Percentiles rank a stretch among this genome's conserved stretches.
Evolutionary conservation across 2,888 invertebrate genomes (phyloP).

Genomic region (Leptothorax acervorum): DNA sequence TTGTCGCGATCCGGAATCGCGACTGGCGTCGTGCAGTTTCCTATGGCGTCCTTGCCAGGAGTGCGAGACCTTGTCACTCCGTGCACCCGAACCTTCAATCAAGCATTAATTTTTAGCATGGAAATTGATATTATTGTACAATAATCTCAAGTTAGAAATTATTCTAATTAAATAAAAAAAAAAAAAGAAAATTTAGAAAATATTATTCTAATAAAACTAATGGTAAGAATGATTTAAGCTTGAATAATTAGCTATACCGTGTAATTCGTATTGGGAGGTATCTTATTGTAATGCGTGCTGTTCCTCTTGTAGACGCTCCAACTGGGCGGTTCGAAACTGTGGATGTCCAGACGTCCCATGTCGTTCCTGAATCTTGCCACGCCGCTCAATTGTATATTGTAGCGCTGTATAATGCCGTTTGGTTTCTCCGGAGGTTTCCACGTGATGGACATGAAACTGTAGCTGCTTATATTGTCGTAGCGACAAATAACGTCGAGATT

Average conservation of each 20-base stretch:
- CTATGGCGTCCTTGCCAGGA: constrained; percentile 89
- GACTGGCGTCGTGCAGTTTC: constrained; percentile 90
- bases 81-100: constrained; percentile 86
- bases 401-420: constrained; percentile 93
- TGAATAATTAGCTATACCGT: constrained; percentile 86
- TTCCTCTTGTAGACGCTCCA: constrained; percentile 86
- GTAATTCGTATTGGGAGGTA: constrained; percentile 94
- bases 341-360: constrained; percentile 85
- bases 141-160: not conserved
- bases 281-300: constrained; percentile 88
- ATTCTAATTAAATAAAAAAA: constrained; percentile 3
- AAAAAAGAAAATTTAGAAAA: not conserved
- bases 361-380: constrained; percentile 86
- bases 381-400: constrained; percentile 89
- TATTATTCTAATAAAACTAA: not conserved
- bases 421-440: constrained; percentile 92
- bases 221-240: not conserved
- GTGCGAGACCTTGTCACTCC: constrained; percentile 92
- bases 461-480: constrained; percentile 88
- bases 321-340: constrained; percentile 88
- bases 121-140: constrained; percentile 30
- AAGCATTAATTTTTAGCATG: constrained; percentile 21
- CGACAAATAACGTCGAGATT: constrained; percentile 90
- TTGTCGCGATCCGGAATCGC: constrained; percentile 90
- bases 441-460: constrained; percentile 89